Evolutionary conservation across 2,888 invertebrate species (phyloP).

Genomic region (Coelopa pilipes): DNA sequence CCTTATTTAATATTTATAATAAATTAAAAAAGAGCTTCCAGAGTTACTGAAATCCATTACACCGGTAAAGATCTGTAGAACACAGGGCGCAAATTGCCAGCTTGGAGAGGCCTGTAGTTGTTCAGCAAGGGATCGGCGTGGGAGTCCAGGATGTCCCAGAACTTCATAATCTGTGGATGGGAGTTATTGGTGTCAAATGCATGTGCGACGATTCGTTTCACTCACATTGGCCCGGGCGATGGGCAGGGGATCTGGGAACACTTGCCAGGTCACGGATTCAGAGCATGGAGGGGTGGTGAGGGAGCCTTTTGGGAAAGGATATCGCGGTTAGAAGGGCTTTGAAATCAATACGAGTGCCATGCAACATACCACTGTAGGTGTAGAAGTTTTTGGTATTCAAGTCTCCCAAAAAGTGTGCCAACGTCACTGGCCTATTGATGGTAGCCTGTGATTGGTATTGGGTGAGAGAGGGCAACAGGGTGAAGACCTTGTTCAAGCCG

Average conservation of each 20-base stretch:
- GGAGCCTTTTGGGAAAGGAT: conserved; percentile 40
- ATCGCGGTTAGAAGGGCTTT: background rate
- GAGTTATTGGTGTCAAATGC: background rate
- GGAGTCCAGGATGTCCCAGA: conserved; percentile 44
- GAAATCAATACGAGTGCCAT: background rate
- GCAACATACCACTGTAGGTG: conserved; percentile 52
- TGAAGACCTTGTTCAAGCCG: conserved; percentile 50
- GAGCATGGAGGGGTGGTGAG: conserved; percentile 49
- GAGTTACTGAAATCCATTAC: too few species aligned
- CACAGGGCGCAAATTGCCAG: conserved; percentile 40
- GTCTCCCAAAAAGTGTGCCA: conserved; percentile 52
- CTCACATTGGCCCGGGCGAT: conserved; percentile 38
- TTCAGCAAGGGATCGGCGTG: conserved; percentile 41
- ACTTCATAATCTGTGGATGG: conserved; percentile 41
- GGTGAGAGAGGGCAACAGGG: conserved; percentile 48
- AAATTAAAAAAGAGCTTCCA: too few species aligned
- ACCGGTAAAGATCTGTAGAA: conserved; percentile 35
- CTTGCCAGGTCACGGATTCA: conserved; percentile 47
- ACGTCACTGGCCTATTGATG: conserved; percentile 44
- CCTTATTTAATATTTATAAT: too few species aligned
- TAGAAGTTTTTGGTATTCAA: conserved; percentile 52
- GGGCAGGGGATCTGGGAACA: conserved; percentile 45
- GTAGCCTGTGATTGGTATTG: conserved; percentile 45
- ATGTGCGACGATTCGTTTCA: too few species aligned
- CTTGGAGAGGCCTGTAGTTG: conserved; percentile 48